These are phyloP conservation scores for Mythimna loreyi DNA, from an alignment of 2,888 invertebrate genomes.

Conservation along the genomic window DNA sequence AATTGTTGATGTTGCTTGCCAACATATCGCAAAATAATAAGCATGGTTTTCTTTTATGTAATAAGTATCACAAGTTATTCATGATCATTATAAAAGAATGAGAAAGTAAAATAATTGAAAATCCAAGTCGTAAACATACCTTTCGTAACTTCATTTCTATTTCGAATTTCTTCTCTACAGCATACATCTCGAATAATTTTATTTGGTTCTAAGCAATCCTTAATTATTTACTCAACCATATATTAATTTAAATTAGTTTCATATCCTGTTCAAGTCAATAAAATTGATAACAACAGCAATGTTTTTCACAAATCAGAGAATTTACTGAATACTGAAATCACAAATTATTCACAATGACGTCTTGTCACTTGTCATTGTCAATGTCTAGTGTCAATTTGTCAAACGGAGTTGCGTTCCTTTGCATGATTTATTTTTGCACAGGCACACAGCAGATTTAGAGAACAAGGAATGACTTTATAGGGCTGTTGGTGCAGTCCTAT, in stretches of 20 bases:
- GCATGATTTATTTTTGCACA: background rate
- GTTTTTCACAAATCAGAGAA: background rate
- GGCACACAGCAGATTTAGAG: too few species aligned
- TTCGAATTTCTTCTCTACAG: conserved; percentile 90
- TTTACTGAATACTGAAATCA: background rate
- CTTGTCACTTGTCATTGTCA: background rate
- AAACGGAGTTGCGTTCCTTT: background rate
- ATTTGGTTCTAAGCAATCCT: background rate
- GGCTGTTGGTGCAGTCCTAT: too few species aligned
- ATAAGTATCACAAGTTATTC: background rate
- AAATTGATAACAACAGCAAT: conserved; percentile 4
- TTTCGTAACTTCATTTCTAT: conserved; percentile 92
- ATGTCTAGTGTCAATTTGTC: background rate
- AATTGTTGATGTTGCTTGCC: background rate
- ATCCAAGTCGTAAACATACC: conserved; percentile 75
- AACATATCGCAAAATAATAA: background rate
- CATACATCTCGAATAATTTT: conserved; percentile 77
- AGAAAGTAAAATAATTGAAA: conserved; percentile 8
- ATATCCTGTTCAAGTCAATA: background rate
- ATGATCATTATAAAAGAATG: background rate
- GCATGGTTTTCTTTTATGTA: background rate
- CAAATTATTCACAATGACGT: background rate
- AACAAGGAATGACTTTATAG: too few species aligned
- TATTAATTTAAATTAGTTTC: background rate
- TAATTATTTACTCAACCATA: background rate